A percentile compares a stretch with the other conserved stretches of the same genome.
Conservation (phyloP, 1,140 invertebrate species). For the Drosophila insularis region DNA sequence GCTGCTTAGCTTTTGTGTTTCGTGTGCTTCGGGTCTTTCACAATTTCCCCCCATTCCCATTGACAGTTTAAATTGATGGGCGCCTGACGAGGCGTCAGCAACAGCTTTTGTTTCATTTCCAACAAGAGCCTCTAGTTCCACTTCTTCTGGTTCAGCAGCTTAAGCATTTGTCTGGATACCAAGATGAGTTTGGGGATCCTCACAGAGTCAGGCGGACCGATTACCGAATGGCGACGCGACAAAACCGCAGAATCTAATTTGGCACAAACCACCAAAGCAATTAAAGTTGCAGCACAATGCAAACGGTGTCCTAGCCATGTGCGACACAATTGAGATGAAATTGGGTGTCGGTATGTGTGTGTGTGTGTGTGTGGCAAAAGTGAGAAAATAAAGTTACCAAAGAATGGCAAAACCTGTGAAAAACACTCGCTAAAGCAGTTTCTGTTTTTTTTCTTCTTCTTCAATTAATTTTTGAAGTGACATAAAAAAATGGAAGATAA, state of each 20-base stretch:
- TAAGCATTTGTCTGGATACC: not conserved
- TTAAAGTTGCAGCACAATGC: slow-evolving; percentile 78
- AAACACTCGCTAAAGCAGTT: not conserved
- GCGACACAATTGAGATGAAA: not conserved
- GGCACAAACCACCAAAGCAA: slow-evolving; percentile 79
- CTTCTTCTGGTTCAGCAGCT: slow-evolving; percentile 1
- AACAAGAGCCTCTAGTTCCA: slow-evolving; percentile 10
- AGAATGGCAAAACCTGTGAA: not conserved
- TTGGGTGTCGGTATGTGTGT: not conserved
- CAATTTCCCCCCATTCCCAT: slow-evolving; percentile 27
- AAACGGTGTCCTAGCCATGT: slow-evolving; percentile 41
- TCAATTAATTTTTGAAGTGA: not conserved
- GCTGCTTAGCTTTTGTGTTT: not conserved
- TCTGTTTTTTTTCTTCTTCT: not conserved
- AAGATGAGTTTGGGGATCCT: not conserved
- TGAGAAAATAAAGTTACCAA: slow-evolving; percentile 9
- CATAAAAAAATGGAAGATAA: slow-evolving; percentile 25
- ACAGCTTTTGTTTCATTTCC: slow-evolving; percentile 28
- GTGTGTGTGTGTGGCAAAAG: not conserved
- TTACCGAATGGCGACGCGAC: slow-evolving; percentile 63
- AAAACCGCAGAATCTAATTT: slow-evolving; percentile 78
- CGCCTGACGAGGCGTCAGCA: slow-evolving; percentile 45
- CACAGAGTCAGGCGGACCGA: slow-evolving; percentile 22
- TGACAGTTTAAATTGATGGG: slow-evolving; percentile 69
- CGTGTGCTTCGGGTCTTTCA: slow-evolving; percentile 20